A percentile compares a stretch with the other conserved stretches of the same genome.
Conservation (phyloP, 2,888 invertebrate species). For the Pristionchus mayeri region DNA sequence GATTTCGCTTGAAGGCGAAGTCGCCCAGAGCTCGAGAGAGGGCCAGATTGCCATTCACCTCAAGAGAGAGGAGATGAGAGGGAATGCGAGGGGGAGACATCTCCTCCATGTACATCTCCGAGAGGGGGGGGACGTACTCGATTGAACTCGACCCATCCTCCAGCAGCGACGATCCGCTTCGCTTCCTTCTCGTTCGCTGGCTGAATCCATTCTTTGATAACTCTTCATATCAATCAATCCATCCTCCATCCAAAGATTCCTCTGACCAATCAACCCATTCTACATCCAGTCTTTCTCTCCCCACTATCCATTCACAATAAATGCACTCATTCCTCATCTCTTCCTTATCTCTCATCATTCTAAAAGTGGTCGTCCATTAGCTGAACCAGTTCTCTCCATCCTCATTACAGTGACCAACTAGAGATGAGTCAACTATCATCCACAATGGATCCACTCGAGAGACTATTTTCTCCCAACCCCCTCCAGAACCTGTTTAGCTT, state of each 20-base stretch:
- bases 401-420: no score
- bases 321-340: not conserved
- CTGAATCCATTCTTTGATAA: slow-evolving; percentile 20
- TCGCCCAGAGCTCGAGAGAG: slow-evolving; percentile 96
- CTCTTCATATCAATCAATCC: not conserved
- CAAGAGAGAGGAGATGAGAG: not conserved
- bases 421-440: no score
- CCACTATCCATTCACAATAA: no score
- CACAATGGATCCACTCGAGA: no score
- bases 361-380: not conserved
- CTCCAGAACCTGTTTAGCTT: no score
- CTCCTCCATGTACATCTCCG: no score
- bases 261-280: not conserved
- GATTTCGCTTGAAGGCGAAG: slow-evolving; percentile 94
- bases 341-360: not conserved
- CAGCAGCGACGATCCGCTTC: slow-evolving; percentile 90
- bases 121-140: slow-evolving; percentile 8
- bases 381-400: not conserved
- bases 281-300: not conserved
- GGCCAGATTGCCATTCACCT: slow-evolving; percentile 93
- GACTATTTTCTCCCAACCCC: no score
- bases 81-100: no score
- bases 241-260: not conserved
- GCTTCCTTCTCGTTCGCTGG: slow-evolving; percentile 76
- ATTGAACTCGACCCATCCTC: slow-evolving; percentile 96